Base-by-base conservation (phyloP, 2,797 vertebrate species). In the Urophycis tenuis region DNA sequence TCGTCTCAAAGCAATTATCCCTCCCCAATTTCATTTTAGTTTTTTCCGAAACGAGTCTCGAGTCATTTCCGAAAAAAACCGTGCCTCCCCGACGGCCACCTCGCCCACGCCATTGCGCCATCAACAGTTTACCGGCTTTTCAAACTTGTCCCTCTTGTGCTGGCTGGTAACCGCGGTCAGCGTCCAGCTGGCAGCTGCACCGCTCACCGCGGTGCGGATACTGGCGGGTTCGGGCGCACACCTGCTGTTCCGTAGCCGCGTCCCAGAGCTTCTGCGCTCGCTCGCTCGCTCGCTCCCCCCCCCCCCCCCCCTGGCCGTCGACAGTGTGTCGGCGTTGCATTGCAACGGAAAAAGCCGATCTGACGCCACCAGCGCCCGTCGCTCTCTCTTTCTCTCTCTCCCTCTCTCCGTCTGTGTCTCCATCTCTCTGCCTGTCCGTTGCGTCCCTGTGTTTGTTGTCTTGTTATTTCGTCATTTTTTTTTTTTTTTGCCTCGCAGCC, bases 111-210 rank as follows among this genome's bases (percentile, higher is more conserved):
- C 22, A 67, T 67, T 8, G 29, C 60, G 53, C 7, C 25, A 29
- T 29, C 11, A 29, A 29, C 60, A 10, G 10, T 67, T 67, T 29
- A 67, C 25, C 25, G 3, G 5, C 8, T 67, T 29, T 9, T 67
- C 25, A 0, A 29, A 29, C 25, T 8, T 12, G 25, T 67, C 60
- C 60, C 60, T 29, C 53, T 64, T 64, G 7, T 64, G 53, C 53
- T 29, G 53, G 53, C 9, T 29, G 34, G 36, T 45, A 36, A 71
- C 30, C 75, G 35, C 78, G 29, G 33, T 74, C 19, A 45, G 33
- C n/a, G 12, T 69, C 17, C 53, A 32, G 64, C 73, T 77, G 73
- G 72, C 31, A 77, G 76, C 71, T 70, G 53, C 22, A 8, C 53
- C 53, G 31, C 53, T 70, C 17, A 15, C 75, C 35, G 35, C 71